phyloP scores from a whole-genome alignment of 2,888 invertebrate genomes.

The Pristionchus fissidentatus region DNA sequence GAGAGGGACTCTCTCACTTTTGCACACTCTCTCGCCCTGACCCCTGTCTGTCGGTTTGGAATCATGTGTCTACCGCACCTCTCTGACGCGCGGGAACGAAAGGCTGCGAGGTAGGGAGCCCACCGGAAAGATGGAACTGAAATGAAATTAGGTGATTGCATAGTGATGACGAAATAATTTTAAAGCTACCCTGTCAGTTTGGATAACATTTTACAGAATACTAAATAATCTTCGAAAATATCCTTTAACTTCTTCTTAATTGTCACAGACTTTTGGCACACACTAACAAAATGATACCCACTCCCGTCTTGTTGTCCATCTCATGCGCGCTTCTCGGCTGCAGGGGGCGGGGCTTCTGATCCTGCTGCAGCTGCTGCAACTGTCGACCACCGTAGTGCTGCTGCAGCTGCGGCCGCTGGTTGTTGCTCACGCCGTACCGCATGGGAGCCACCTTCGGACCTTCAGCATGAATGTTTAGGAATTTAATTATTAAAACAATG shows the following conservation, averaged over 20 bases:
- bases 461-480: background rate
- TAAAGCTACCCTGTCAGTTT: background rate
- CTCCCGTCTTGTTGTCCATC: background rate
- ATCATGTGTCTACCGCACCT: background rate
- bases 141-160: background rate
- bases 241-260: background rate
- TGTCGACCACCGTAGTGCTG: conserved; percentile 2
- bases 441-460: conserved; percentile 19
- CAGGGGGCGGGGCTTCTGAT: background rate
- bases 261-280: background rate
- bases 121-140: background rate
- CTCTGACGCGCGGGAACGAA: background rate
- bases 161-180: background rate
- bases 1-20: too few relatives aligned
- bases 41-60: background rate
- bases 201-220: background rate
- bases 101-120: background rate
- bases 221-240: background rate
- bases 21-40: background rate
- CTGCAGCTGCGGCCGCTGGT: background rate
- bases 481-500: background rate
- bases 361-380: background rate
- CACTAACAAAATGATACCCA: background rate
- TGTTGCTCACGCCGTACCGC: background rate
- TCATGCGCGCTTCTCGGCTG: conserved; percentile 8